These are phyloP conservation scores for Cichladusa arquata DNA, from an alignment of 2,113 vertebrate species.

Conservation along the genomic window DNA sequence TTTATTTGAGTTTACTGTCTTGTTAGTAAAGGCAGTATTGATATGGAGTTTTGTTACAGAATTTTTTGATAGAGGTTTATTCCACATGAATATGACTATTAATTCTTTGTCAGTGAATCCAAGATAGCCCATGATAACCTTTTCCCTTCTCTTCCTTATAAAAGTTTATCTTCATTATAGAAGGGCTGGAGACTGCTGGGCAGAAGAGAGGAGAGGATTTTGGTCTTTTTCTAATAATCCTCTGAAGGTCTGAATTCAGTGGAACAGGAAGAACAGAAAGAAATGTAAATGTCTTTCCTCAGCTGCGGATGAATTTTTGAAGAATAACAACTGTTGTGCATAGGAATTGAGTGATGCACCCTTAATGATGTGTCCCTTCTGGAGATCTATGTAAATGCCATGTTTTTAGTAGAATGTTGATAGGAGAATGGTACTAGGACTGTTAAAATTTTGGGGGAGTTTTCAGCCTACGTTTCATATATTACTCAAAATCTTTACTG, in stretches of 20 bases:
- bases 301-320: not conserved
- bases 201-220: not conserved
- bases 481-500: not conserved
- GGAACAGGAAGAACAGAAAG: not conserved
- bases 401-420: not conserved
- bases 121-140: not conserved
- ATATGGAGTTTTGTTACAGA: not conserved
- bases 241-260: not conserved
- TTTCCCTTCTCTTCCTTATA: not conserved
- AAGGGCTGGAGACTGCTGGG: not conserved
- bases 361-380: not conserved
- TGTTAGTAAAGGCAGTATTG: not conserved
- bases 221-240: not conserved
- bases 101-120: not conserved
- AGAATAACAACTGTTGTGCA: not conserved
- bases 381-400: not conserved
- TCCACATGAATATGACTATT: not conserved
- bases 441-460: not conserved
- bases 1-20: not conserved
- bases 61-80: not conserved
- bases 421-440: not conserved
- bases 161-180: not conserved
- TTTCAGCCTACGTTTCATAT: not conserved
- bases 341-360: not conserved
- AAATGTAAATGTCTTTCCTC: not conserved